Base-by-base conservation (phyloP, 2,113 vertebrate genomes). In the Pachypanchax playfairii region DNA sequence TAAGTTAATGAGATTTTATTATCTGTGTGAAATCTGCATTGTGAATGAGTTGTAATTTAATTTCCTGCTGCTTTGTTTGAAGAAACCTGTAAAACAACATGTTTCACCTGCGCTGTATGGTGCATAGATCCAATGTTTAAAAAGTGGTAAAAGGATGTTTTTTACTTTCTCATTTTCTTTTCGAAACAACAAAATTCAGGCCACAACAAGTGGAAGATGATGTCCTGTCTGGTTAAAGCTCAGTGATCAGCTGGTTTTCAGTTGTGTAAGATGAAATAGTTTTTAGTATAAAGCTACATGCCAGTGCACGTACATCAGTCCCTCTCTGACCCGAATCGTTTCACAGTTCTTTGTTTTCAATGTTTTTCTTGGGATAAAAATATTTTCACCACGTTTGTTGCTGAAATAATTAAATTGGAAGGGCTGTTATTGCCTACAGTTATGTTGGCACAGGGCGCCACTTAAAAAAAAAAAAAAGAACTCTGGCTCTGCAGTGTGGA, bases 321-420 rank as follows among this genome's bases (percentile, higher is more conserved):
- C 21, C 18, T 48, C 7, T 31, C 15, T 17, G 5, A 22, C 48
- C 20, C 41, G 29, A 24, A 21, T 55, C 17, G 39, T 50, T 39
- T 21, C 9, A 2, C 25, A 14, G 13, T n/a, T 25, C 14, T 69
- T 21, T 22, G 41, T 13, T 28, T 28, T 3, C 5, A 22, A 33
- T 39, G 15, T 5, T 46, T 21, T 36, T 28, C 3, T 26, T 55
- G 58, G 3, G 5, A 29, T 31, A 42, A 58, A 50, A 33, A 69
- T 15, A 61, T 61, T 61, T 29, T 18, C 48, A 33, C 12, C 33
- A 5, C 5, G 53, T 35, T 52, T 59, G 2, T 59, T 49, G 39
- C 17, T 38, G 21, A 68, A 51, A 49, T 42, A 21, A 77, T 61
- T 12, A 33, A 58, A 54, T 14, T 51, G 22, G 15, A 59, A 62